Percentiles rank a stretch among this genome's conserved stretches.
These are phyloP conservation scores for Nerophis lumbriciformis DNA, from an alignment of 2,113 vertebrate species.

Conservation along the genomic window DNA sequence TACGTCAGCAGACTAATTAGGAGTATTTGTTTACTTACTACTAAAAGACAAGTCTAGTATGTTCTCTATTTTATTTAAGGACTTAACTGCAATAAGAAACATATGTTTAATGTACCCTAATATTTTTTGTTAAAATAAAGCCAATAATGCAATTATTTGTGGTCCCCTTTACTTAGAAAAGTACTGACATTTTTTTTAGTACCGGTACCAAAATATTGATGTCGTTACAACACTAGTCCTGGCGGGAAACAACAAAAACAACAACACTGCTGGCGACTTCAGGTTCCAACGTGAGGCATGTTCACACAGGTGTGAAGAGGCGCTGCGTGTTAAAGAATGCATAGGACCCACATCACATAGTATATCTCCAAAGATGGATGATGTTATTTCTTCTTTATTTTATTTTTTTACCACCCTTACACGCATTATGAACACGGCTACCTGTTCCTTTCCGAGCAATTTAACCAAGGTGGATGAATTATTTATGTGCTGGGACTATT, in stretches of 20 bases:
- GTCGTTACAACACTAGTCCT: no score
- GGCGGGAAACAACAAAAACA: background rate
- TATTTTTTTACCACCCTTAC: background rate
- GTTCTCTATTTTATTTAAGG: no score
- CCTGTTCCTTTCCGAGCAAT: background rate
- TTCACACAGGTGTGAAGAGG: constrained; percentile 30
- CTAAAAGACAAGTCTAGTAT: no score
- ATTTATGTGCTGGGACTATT: background rate
- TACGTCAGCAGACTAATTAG: no score
- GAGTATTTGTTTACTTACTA: no score
- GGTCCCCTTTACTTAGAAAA: no score
- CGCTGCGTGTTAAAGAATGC: constrained; percentile 55
- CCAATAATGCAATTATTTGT: no score
- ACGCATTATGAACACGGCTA: background rate
- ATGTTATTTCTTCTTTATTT: background rate
- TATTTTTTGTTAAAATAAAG: no score
- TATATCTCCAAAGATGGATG: constrained; percentile 21
- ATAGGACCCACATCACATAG: constrained; percentile 48
- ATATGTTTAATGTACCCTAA: no score
- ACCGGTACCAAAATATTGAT: no score
- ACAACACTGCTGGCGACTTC: constrained; percentile 45
- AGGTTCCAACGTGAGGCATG: constrained; percentile 69
- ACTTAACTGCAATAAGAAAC: no score
- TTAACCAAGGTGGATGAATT: background rate
- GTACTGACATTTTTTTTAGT: no score